Percentiles rank a stretch among this genome's conserved stretches.
phyloP scores from a whole-genome alignment of 2,797 vertebrate genomes.

The Microctenopoma lineatum region DNA sequence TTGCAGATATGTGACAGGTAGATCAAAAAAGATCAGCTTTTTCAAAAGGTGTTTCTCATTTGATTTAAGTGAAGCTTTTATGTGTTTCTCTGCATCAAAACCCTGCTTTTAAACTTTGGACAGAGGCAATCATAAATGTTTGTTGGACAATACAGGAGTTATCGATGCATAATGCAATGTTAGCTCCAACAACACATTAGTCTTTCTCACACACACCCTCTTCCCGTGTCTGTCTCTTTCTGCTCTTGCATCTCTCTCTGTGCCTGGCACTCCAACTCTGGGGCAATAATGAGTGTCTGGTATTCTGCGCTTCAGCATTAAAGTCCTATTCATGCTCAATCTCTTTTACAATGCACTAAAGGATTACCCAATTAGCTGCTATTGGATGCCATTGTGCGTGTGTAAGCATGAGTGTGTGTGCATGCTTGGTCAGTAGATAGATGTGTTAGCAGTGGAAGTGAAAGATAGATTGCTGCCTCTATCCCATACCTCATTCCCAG shows the following conservation, averaged over 20 bases:
- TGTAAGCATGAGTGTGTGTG: slow-evolving; percentile 20
- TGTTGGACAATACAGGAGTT: slow-evolving; percentile 37
- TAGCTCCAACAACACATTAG: slow-evolving; percentile 54
- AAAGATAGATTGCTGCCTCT: slow-evolving; percentile 73
- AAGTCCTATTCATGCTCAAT: slow-evolving; percentile 77
- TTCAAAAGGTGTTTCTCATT: slow-evolving; percentile 37
- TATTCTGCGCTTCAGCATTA: slow-evolving; percentile 71
- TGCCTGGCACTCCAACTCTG: slow-evolving; percentile 67
- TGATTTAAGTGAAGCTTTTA: slow-evolving; percentile 20
- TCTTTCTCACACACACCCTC: slow-evolving; percentile 29
- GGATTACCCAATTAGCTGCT: slow-evolving; percentile 82
- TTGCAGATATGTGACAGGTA: slow-evolving; percentile 34
- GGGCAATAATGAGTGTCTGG: slow-evolving; percentile 75
- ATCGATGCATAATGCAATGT: slow-evolving; percentile 50
- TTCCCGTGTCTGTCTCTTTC: slow-evolving; percentile 44
- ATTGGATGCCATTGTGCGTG: slow-evolving; percentile 67
- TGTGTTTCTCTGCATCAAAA: slow-evolving; percentile 22
- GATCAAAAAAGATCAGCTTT: slow-evolving; percentile 34
- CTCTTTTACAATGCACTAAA: slow-evolving; percentile 82
- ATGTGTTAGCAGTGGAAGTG: slow-evolving; percentile 63
- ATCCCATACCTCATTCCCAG: slow-evolving; percentile 68
- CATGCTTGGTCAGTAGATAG: slow-evolving; percentile 44
- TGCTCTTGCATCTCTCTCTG: slow-evolving; percentile 41
- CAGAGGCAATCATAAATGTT: slow-evolving; percentile 37
- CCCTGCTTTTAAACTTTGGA: slow-evolving; percentile 18